Percentiles rank a stretch among this genome's conserved stretches.
phyloP scores from a whole-genome alignment of 2,797 vertebrate genomes.

The Rhinella marina region DNA sequence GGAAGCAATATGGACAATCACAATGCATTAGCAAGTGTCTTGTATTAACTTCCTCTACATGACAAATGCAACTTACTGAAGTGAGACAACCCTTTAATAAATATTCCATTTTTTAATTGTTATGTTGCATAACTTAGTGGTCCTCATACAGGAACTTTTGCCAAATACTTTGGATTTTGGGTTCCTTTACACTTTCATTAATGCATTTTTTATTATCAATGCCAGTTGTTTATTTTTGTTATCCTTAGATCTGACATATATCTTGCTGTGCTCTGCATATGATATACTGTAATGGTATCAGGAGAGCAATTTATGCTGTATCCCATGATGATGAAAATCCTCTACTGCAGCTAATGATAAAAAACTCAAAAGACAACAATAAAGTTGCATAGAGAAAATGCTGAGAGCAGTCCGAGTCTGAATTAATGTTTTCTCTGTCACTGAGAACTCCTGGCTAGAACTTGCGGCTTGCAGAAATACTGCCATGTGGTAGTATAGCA shows the following conservation, averaged over 20 bases:
- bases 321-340: neutral
- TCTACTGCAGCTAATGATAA: neutral
- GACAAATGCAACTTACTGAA: too few species aligned
- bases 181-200: neutral
- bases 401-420: neutral
- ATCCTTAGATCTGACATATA: constrained; percentile 1
- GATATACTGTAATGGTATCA: neutral
- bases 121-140: neutral
- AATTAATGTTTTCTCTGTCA: neutral
- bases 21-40: too few species aligned
- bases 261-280: neutral
- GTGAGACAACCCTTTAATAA: too few species aligned
- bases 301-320: neutral
- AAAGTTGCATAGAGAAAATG: neutral
- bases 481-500: neutral
- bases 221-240: neutral
- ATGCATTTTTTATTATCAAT: neutral
- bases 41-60: too few species aligned
- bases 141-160: neutral
- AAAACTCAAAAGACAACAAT: neutral
- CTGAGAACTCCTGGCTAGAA: neutral
- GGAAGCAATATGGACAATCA: too few species aligned
- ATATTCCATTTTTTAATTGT: neutral
- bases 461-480: neutral
- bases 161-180: neutral